Evolutionary conservation across 2,113 vertebrate genomes (phyloP), one percentile per base, ranked within the genome.

Genomic region (Nerophis ophidion): DNA sequence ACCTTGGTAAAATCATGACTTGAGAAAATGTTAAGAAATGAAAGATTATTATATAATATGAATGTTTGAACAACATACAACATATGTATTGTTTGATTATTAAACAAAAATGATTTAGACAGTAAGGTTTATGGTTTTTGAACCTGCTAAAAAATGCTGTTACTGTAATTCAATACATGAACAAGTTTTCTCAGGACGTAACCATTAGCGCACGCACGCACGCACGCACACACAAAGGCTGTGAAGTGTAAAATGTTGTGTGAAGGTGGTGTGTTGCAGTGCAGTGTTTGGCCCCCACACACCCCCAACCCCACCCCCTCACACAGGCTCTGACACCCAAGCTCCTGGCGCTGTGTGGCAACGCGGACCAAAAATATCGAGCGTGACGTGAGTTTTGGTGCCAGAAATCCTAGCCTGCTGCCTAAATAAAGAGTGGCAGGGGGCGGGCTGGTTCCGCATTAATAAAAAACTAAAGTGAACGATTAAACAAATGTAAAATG

Each of bases 361-460:
- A 82, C 62, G 71, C 80, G 65, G 85, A 82, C 74, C 66, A 71
- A 88, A 88, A 86, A 89, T 68, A 91, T 87, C 50, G 87, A 76
- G 80, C 67, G 83, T 89, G 88, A 85, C 85, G 87, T 79, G 74
- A 85, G 79, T 88, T 88, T 70, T 85, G 84, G 85, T 91, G 88
- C 90, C 91, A 91, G 50, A 89, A 92, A 91, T 91, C 89, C 87
- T 89, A 92, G 69, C 86, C 79, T 17, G 66, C 65, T 76, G 75
- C 81, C 69, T 82, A 89, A 89, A 79, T 76, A 82, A 77, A 76
- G 65, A 70, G 60, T 1, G 57, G 55, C 67, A 40, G 60, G 68
- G 63, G 11, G 36, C n/a, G 57, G 26, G 26, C 58, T 75, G 64
- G 74, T 68, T 65, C 42, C 50, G 38, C 33, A 63, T 16, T 52